Evolutionary conservation across 2,888 invertebrate genomes (phyloP), one percentile per base, ranked within the genome.

Genomic region (Nomada fucata): DNA sequence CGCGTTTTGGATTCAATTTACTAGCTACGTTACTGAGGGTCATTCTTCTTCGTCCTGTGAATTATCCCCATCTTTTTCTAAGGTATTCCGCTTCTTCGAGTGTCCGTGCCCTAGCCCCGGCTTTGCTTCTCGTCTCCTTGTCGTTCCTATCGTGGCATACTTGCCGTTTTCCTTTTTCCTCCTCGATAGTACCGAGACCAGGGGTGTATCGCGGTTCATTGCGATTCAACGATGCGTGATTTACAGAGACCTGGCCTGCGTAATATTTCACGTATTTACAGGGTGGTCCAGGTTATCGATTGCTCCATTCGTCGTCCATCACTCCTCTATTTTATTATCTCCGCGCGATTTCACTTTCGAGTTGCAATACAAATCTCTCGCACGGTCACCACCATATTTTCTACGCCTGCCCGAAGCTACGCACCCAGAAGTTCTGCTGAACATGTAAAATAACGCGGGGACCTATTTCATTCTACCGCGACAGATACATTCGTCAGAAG

Each of bases 171-270:
- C 79, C 60, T 73, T 52, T 68, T 73, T 67, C 50, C 44, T 26
- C 20, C 64, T 18, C 47, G 52, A 23, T 47, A 23, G 42, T 50
- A 59, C 63, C 70, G n/a, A 50, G 20, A 53, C 63, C 89, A 89
- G 86, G 88, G 88, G 85, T 89, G 88, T 87, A 87, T 71, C 84
- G 85, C 84, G 79, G 83, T 84, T 87, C 84, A 86, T 89, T 86
- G 88, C 82, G 80, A 84, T 55, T 83, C 86, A 87, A 80, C 81
- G 84, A 82, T 76, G 85, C 89, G 78, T 85, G 86, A 89, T 86
- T 78, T 84, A 75, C 61, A 18, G 50, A 47, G 65, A 71, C 86
- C 72, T 78, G 80, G 86, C 86, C 76, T 83, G 61, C 59, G 67
- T 67, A 73, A 71, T 77, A 26, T 75, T 86, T 73, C 64, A n/a